These are phyloP conservation scores for Hypselothyrea guttata DNA, from an alignment of 2,888 invertebrate species.

Conservation along the genomic window DNA sequence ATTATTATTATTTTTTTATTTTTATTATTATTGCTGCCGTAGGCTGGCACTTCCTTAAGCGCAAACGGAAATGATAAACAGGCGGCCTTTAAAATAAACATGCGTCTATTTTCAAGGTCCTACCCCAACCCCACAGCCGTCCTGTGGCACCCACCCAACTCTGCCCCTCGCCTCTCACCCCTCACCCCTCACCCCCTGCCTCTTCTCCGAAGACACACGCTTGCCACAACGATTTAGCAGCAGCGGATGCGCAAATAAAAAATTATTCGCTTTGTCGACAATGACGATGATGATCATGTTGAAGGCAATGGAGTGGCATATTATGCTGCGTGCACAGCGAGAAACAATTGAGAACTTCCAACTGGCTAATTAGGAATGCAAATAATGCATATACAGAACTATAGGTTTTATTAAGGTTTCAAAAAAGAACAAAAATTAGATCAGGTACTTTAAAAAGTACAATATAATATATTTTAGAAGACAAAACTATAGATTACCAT, in stretches of 20 bases:
- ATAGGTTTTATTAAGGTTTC: no score
- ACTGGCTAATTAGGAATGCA: no score
- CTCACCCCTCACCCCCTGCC: not conserved
- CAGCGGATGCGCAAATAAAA: slow-evolving; percentile 77
- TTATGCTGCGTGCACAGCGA: slow-evolving; percentile 2
- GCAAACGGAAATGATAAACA: slow-evolving; percentile 68
- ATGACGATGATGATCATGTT: slow-evolving; percentile 25
- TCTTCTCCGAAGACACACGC: not conserved
- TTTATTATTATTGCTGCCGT: slow-evolving; percentile 19
- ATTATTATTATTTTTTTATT: not conserved
- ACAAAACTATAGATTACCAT: no score
- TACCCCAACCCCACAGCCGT: slow-evolving; percentile 6
- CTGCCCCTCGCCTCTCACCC: not conserved
- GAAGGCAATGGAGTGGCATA: slow-evolving; percentile 14
- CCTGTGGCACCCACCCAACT: slow-evolving; percentile 11
- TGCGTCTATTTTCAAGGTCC: slow-evolving; percentile 50
- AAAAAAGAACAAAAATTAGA: no score
- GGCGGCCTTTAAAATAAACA: slow-evolving; percentile 50
- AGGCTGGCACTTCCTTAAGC: slow-evolving; percentile 55
- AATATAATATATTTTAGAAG: no score
- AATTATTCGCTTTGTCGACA: slow-evolving; percentile 61
- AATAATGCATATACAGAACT: not conserved
- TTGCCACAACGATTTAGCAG: slow-evolving; percentile 34
- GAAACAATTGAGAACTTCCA: no score
- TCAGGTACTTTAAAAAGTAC: no score